Conservation (phyloP, 2,888 invertebrate species). For the Campoletis raptor region DNA sequence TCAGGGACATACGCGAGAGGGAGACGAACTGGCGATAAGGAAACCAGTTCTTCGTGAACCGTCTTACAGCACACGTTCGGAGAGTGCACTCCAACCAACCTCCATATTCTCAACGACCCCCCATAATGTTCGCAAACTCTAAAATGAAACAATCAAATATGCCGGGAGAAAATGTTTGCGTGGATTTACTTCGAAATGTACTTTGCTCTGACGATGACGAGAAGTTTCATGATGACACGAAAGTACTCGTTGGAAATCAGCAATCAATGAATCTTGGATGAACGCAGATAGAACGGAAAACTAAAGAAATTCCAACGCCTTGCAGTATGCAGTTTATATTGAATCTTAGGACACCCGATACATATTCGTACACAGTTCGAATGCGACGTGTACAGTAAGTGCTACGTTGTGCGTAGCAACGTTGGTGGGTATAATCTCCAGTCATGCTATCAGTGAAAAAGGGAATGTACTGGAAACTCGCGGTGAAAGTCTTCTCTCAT, state of each 20-base stretch:
- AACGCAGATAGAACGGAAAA: neutral
- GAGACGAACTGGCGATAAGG: constrained; percentile 73
- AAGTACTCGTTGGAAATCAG: fast-evolving
- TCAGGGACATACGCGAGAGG: constrained; percentile 69
- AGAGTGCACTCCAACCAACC: constrained; percentile 12
- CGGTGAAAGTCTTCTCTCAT: neutral
- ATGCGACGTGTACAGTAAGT: neutral
- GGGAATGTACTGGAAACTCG: neutral
- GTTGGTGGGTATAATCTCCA: neutral
- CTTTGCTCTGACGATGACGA: no score
- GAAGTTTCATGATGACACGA: neutral
- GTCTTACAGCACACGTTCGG: constrained; percentile 54
- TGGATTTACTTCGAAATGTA: no score
- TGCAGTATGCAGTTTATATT: neutral
- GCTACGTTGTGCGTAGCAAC: neutral
- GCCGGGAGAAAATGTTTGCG: neutral
- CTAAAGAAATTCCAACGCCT: no score
- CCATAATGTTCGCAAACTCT: neutral
- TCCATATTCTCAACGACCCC: neutral
- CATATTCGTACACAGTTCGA: neutral
- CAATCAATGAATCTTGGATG: neutral
- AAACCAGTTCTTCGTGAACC: constrained; percentile 74
- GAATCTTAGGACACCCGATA: neutral
- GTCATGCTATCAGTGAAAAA: neutral
- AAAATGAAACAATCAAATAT: neutral